Evolutionary conservation across 2,797 vertebrate genomes (phyloP).

Genomic region (Sciurus vulgaris): DNA sequence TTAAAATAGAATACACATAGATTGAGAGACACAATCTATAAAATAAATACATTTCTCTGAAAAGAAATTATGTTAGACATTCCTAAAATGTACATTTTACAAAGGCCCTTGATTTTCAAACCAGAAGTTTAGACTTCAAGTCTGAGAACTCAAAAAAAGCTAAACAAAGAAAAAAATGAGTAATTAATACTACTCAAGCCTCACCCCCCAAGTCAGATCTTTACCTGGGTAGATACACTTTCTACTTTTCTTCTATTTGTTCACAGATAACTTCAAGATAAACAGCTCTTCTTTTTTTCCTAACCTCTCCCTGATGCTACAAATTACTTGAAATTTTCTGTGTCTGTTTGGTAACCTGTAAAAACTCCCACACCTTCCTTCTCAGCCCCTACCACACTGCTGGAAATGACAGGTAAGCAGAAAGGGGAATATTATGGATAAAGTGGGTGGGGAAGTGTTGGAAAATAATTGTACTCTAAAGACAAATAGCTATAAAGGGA

Average conservation of each 20-base stretch:
- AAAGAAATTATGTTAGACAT: not conserved
- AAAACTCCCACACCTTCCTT: not conserved
- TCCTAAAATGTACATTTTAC: conserved; percentile 3
- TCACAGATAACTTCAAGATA: not conserved
- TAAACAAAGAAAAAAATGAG: not conserved
- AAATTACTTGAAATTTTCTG: not conserved
- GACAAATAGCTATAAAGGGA: not conserved
- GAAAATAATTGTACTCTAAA: not conserved
- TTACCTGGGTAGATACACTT: not conserved
- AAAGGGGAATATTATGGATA: not conserved
- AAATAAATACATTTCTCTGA: not conserved
- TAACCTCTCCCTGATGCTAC: not conserved
- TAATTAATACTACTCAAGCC: not conserved
- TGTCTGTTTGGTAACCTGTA: not conserved
- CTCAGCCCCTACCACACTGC: not conserved
- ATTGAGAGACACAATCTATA: not conserved
- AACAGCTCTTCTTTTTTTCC: not conserved
- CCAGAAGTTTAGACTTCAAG: not conserved
- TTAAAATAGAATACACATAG: not conserved
- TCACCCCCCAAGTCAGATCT: not conserved
- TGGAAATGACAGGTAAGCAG: not conserved
- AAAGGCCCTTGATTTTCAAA: not conserved
- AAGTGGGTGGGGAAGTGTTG: not conserved
- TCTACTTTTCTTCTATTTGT: not conserved
- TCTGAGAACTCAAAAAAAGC: conserved; percentile 7